Conservation (phyloP, 2,113 vertebrate genomes). For the Probosciger aterrimus region DNA sequence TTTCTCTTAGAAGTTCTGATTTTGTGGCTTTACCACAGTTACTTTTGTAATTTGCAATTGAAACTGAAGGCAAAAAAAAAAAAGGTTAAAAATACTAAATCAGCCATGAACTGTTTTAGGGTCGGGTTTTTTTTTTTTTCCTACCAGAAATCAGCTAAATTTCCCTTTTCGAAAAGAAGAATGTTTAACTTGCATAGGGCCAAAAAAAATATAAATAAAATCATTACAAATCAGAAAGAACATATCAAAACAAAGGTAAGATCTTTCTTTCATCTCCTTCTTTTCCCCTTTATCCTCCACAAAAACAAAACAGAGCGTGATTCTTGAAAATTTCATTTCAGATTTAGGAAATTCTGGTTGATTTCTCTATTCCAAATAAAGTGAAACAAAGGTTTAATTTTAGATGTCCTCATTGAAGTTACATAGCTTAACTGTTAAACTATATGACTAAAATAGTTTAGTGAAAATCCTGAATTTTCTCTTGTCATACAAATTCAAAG, state of each 20-base stretch:
- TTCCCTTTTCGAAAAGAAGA: not conserved
- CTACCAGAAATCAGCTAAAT: not conserved
- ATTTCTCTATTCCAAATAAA: not conserved
- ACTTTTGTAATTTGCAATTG: not conserved
- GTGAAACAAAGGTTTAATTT: not conserved
- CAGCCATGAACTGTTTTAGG: not conserved
- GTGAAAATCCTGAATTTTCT: not conserved
- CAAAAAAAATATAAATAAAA: not conserved
- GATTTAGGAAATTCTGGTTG: not conserved
- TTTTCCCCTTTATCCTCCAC: not conserved
- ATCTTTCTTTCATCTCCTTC: not conserved
- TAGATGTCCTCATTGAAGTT: not conserved
- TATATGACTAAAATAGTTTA: not conserved
- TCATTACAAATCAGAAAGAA: not conserved
- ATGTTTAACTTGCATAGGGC: not conserved
- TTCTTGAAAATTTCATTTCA: not conserved
- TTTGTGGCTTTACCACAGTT: not conserved
- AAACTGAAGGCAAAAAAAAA: not conserved
- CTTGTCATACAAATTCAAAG: not conserved
- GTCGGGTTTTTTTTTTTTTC: not conserved
- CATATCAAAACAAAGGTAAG: not conserved
- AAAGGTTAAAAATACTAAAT: not conserved
- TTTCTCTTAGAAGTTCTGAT: not conserved
- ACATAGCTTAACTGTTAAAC: not conserved
- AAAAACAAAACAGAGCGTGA: not conserved